Conservation (phyloP, 2,113 vertebrate genomes). For the Cettia cetti region DNA sequence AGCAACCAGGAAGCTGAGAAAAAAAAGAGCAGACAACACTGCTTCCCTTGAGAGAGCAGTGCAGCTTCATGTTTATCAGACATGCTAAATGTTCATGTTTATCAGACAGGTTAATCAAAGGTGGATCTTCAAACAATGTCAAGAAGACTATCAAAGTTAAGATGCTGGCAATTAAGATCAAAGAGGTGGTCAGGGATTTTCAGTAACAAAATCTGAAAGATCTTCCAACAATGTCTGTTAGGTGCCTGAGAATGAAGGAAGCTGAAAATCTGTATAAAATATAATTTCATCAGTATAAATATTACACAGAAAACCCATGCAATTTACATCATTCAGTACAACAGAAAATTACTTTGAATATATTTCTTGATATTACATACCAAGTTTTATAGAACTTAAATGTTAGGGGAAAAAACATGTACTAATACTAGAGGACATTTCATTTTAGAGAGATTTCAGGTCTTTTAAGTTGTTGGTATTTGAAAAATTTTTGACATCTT, state of each 20-base stretch:
- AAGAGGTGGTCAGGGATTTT: neutral
- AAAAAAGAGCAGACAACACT: neutral
- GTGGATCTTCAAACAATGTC: neutral
- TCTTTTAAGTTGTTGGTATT: slow-evolving; percentile 1
- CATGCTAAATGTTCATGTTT: neutral
- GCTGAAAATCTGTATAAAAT: neutral
- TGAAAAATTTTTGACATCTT: neutral
- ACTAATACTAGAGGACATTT: neutral
- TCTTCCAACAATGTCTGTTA: neutral
- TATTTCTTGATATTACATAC: neutral
- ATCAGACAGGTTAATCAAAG: neutral
- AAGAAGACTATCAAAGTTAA: neutral
- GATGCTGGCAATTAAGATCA: neutral
- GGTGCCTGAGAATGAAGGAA: neutral
- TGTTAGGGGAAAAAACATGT: neutral
- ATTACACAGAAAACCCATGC: neutral
- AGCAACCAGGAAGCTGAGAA: neutral
- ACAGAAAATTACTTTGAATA: neutral
- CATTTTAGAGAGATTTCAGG: neutral
- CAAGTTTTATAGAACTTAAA: neutral
- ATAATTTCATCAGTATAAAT: neutral
- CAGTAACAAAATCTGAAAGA: neutral
- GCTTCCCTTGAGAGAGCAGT: neutral
- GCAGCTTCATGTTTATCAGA: neutral
- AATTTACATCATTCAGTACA: neutral